Percentiles rank a stretch among this genome's conserved stretches.
phyloP scores from a whole-genome alignment of 1,140 invertebrate species.

The Gonioctena quinquepunctata region DNA sequence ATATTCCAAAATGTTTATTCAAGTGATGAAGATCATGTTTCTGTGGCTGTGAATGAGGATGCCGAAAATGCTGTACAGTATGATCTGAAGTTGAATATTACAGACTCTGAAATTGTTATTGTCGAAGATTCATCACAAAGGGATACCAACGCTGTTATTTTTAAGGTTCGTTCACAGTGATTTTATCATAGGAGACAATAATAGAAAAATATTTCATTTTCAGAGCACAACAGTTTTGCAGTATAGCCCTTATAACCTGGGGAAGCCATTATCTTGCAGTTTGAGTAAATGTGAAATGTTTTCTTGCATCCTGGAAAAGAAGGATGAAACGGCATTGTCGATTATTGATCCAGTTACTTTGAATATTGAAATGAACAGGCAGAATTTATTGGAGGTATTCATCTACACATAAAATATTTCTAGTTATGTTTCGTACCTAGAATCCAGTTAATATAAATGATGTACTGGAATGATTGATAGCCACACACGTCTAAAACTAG shows the following conservation, averaged over 20 bases:
- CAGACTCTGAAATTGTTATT: slow-evolving; percentile 92
- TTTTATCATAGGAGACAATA: not conserved
- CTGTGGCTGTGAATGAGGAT: slow-evolving; percentile 38
- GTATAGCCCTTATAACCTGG: slow-evolving; percentile 72
- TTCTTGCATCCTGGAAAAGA: slow-evolving; percentile 87
- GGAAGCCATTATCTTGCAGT: slow-evolving; percentile 82
- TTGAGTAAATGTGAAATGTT: slow-evolving; percentile 91
- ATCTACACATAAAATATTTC: not conserved
- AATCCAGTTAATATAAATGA: no score
- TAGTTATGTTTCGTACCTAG: no score
- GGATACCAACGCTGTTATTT: slow-evolving; percentile 93
- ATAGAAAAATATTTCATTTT: slow-evolving; percentile 22
- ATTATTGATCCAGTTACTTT: slow-evolving; percentile 92
- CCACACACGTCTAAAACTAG: no score
- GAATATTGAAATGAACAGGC: slow-evolving; percentile 69
- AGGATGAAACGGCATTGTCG: slow-evolving; percentile 93
- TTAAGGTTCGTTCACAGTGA: slow-evolving; percentile 67
- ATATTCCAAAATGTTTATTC: slow-evolving; percentile 59
- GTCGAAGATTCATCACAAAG: slow-evolving; percentile 86
- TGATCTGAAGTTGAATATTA: slow-evolving; percentile 92
- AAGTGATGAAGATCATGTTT: slow-evolving; percentile 29
- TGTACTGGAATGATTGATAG: no score
- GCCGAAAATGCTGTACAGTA: slow-evolving; percentile 58
- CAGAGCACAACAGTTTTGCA: slow-evolving; percentile 85
- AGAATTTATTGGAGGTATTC: slow-evolving; percentile 56